Conservation (phyloP, 37 sponge, comb jelly and placozoan species). For the Oscarella lobularis region DNA sequence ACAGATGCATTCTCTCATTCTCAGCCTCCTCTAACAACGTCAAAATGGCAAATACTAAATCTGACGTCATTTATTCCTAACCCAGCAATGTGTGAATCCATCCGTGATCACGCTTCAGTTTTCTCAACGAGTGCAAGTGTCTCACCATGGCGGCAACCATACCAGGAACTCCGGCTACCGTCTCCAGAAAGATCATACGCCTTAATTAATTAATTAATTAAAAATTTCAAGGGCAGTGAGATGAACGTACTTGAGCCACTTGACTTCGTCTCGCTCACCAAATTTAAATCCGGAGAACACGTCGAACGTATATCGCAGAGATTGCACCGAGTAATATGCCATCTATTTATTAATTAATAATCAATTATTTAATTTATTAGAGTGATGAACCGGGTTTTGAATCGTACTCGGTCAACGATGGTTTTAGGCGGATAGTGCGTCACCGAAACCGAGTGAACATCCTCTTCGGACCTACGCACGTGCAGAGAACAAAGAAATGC, state of each 20-base stretch:
- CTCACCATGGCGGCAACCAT: conserved; percentile 85
- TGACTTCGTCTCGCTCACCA: conserved; percentile 75
- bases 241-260: conserved; percentile 57
- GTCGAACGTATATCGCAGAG: conserved; percentile 46
- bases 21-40: conserved; percentile 70
- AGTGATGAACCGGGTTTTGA: no score
- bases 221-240: background rate
- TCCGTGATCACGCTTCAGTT: conserved; percentile 67
- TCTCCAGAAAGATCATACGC: conserved; percentile 81
- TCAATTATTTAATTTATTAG: no score
- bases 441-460: no score
- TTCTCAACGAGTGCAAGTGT: conserved; percentile 65
- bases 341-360: no score
- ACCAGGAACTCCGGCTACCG: conserved; percentile 84
- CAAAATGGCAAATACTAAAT: background rate
- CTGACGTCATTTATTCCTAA: conserved; percentile 8
- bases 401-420: no score
- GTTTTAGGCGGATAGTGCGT: no score
- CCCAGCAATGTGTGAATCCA: conserved; percentile 88
- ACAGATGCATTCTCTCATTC: conserved; percentile 89
- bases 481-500: no score
- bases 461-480: no score
- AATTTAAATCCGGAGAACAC: conserved; percentile 67
- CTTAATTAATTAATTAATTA: conserved; percentile 9
- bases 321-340: conserved; percentile 49